phyloP scores from a whole-genome alignment of 2,888 invertebrate genomes.

The Zelleria hepariella region DNA sequence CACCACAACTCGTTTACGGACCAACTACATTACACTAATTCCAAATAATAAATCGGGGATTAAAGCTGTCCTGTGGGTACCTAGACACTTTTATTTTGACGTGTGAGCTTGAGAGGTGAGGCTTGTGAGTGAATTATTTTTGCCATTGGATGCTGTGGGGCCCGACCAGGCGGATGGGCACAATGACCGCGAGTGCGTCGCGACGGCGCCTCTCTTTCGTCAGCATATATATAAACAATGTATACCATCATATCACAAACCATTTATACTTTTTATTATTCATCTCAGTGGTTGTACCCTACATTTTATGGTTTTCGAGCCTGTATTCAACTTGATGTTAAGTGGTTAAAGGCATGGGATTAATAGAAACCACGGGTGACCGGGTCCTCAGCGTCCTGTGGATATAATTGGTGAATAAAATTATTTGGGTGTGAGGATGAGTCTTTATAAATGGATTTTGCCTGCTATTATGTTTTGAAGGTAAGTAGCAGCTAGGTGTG shows the following conservation, averaged over 20 bases:
- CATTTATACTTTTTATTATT: not conserved
- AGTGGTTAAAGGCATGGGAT: not conserved
- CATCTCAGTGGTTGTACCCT: not conserved
- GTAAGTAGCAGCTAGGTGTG: not conserved
- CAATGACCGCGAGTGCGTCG: conserved; percentile 43
- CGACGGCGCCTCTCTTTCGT: conserved; percentile 2
- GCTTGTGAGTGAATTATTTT: conserved; percentile 46
- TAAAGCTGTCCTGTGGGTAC: not conserved
- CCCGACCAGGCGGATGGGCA: conserved; percentile 34
- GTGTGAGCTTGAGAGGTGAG: conserved; percentile 10
- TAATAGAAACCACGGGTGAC: too few species aligned
- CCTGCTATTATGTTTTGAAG: not conserved
- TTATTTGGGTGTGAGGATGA: not conserved
- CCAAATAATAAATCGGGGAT: not conserved
- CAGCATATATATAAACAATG: not conserved
- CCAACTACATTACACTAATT: conserved; percentile 29
- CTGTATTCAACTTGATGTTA: not conserved
- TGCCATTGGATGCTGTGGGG: conserved; percentile 43
- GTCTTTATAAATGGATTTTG: not conserved
- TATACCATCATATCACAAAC: not conserved
- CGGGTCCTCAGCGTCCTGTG: too few species aligned
- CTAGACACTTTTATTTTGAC: conserved; percentile 10
- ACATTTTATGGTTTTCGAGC: not conserved
- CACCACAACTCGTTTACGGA: conserved; percentile 50
- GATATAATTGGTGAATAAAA: too few species aligned